Evolutionary conservation across 2,113 vertebrate species (phyloP), one percentile per base, ranked within the genome.

Genomic region (Prunella fulvescens): DNA sequence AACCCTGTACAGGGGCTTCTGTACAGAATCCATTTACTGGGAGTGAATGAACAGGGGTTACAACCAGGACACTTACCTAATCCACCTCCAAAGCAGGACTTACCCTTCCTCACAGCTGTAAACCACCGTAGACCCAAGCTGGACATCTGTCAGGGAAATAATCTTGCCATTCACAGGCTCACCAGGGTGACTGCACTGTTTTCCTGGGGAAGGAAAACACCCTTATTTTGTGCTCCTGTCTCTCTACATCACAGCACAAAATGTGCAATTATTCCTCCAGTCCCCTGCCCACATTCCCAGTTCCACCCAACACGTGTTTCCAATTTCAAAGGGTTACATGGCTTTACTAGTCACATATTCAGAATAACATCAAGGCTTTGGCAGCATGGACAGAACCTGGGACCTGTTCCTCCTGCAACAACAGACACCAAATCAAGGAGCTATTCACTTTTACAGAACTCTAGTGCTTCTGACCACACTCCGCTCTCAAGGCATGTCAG

Each of bases 361-460:
- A 89, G 44, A 69, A 39, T 23, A 40, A 47, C 1, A 1, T 2
- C 10, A 5, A 65, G 19, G 16, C 39, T 92, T 95, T 80, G 48
- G 78, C 66, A 85, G 86, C 58, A 31, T 73, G 81, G 95, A 95
- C 95, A 97, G 93, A 96, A 44, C 86, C 72, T 42, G 42, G 19
- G 20, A 57, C 81, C 87, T 91, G 78, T 65, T 90, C 54, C 79
- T 94, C 58, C 54, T 53, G 13, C 19, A 37, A 19, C 40, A 83
- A 88, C 0, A 0, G 81, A 92, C 92, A 95, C 90, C 76, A 90
- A 95, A 94, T 61, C 92, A 91, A 95, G 90, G 92, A 96, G 69
- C 83, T 97, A 96, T 97, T 98, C 96, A 98, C 95, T 93, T 97
- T 96, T 84, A 97, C 97, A 98, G 69, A 94, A 86, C 69, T 96